Percentiles rank a stretch among this genome's conserved stretches.
Conservation (phyloP, 2,888 invertebrate genomes). For the Chrysomela aeneicollis region DNA sequence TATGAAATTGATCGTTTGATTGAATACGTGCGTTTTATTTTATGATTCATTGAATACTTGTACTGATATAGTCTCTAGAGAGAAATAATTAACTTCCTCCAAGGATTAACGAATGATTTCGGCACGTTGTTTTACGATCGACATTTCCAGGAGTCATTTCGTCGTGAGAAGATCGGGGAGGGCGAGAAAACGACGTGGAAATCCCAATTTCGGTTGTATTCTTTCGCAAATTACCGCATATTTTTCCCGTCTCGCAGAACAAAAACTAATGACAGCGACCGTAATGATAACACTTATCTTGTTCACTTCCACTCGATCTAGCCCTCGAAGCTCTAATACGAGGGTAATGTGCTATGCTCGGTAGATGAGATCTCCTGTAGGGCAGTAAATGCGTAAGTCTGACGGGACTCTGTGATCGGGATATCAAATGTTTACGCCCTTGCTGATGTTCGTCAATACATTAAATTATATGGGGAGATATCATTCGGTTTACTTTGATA, state of each 20-base stretch:
- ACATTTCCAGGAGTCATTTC: too few species aligned
- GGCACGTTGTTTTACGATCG: too few species aligned
- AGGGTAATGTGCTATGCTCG: not conserved
- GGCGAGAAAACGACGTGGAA: not conserved
- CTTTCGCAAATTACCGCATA: not conserved
- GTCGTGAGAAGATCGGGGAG: not conserved
- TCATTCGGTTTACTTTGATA: too few species aligned
- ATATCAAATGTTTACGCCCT: not conserved
- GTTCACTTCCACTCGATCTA: constrained; percentile 5
- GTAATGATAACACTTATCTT: constrained; percentile 7
- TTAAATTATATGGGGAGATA: too few species aligned
- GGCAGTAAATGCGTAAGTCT: not conserved
- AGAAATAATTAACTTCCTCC: too few species aligned
- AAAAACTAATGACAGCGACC: not conserved
- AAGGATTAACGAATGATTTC: too few species aligned
- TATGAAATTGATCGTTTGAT: too few species aligned
- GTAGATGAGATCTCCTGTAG: not conserved
- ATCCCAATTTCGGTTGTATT: not conserved
- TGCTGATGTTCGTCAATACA: not conserved
- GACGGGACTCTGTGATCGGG: not conserved
- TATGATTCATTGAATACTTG: too few species aligned
- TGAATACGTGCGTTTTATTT: too few species aligned
- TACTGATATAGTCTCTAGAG: too few species aligned
- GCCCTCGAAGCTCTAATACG: not conserved
- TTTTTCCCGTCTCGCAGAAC: not conserved